Percentiles rank a stretch among this genome's conserved stretches.
Conservation (phyloP, 2,888 invertebrate species). For the Drosophila melanosoma region DNA sequence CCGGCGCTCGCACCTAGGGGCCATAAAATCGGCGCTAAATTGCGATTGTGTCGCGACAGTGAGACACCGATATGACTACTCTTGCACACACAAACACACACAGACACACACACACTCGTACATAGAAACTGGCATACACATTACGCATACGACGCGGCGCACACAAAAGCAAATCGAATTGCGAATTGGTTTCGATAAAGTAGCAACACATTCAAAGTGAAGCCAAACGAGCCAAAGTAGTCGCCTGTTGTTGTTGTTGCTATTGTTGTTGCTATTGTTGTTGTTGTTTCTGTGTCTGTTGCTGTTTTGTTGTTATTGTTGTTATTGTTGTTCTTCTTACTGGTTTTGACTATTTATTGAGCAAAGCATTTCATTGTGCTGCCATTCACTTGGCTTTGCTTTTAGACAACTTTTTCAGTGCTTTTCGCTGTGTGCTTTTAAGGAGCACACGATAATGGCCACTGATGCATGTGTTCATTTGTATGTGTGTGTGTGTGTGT, state of each 20-base stretch:
- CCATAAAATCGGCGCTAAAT: conserved; percentile 73
- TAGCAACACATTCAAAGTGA: conserved; percentile 57
- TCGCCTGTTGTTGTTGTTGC: conserved; percentile 1
- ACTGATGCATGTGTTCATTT: conserved; percentile 54
- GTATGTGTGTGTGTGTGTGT: conserved; percentile 2
- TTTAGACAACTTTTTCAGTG: conserved; percentile 76
- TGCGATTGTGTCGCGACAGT: conserved; percentile 77
- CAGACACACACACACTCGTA: conserved; percentile 18
- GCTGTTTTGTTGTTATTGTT: conserved; percentile 10
- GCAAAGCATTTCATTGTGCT: conserved; percentile 75
- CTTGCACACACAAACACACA: conserved; percentile 15
- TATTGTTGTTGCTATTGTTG: conserved; percentile 9
- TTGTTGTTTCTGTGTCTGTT: conserved; percentile 16
- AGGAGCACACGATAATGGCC: conserved; percentile 76
- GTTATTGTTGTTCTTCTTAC: conserved; percentile 31
- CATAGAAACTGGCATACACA: conserved; percentile 52
- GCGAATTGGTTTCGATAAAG: conserved; percentile 77
- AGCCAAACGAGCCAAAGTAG: conserved; percentile 39
- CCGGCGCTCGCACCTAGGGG: conserved; percentile 57
- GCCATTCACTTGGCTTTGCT: conserved; percentile 63
- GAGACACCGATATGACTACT: conserved; percentile 49
- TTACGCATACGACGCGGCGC: conserved; percentile 75
- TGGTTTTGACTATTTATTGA: conserved; percentile 77
- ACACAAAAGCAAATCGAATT: conserved; percentile 80
- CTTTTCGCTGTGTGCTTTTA: conserved; percentile 65